Percentiles rank a stretch among this genome's conserved stretches.
Evolutionary conservation across 2,888 invertebrate species (phyloP).

Genomic region (Meghimatium bilineatum): DNA sequence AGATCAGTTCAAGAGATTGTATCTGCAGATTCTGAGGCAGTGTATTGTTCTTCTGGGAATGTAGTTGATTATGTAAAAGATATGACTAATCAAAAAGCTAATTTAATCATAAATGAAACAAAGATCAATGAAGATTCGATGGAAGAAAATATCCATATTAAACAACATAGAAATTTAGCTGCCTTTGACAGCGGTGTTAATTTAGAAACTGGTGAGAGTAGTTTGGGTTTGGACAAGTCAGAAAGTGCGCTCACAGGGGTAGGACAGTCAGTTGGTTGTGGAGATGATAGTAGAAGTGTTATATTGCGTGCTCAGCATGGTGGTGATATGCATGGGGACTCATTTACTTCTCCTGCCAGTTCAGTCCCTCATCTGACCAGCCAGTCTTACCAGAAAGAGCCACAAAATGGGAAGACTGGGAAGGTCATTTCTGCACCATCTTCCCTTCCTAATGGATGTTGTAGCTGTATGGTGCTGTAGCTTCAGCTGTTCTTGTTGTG

Average conservation of each 20-base stretch:
- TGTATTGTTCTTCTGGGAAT: background rate
- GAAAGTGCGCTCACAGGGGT: background rate
- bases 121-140: background rate
- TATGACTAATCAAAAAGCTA: background rate
- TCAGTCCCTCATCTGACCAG: background rate
- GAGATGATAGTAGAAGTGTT: constrained; percentile 31
- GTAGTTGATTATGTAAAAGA: background rate
- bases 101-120: background rate
- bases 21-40: background rate
- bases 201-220: background rate
- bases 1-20: background rate
- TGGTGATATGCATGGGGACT: constrained; percentile 40
- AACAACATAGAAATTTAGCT: background rate
- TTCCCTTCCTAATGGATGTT: constrained; percentile 26
- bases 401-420: constrained; percentile 12
- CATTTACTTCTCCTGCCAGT: background rate
- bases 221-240: background rate
- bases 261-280: constrained; percentile 20
- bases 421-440: background rate
- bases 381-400: constrained; percentile 19
- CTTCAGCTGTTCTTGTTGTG: constrained; percentile 12
- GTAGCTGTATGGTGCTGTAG: constrained; percentile 47
- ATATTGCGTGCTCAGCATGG: constrained; percentile 40
- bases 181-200: background rate
- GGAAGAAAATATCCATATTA: background rate